A percentile compares a stretch with the other conserved stretches of the same genome.
Evolutionary conservation across 2,797 vertebrate species (phyloP).

Genomic region (Sphenodon punctatus): DNA sequence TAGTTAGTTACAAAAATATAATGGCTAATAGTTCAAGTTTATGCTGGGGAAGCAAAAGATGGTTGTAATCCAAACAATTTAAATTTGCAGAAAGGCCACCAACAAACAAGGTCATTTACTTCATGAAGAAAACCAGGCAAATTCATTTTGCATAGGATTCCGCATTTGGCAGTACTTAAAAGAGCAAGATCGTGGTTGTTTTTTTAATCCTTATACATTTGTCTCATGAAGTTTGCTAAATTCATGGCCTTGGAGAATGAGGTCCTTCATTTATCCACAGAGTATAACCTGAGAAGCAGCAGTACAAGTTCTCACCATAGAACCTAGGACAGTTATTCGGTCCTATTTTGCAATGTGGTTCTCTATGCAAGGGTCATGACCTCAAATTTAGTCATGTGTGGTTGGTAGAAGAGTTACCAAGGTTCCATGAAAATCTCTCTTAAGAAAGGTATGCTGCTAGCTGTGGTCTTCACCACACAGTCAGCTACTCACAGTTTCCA

Average conservation of each 20-base stretch:
- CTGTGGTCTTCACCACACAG: too few relatives aligned
- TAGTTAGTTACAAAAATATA: neutral
- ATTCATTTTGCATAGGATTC: neutral
- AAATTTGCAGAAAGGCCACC: too few relatives aligned
- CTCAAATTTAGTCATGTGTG: neutral
- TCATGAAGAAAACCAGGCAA: rapidly evolving
- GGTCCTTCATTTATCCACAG: neutral
- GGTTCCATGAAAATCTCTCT: neutral
- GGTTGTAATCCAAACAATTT: too few relatives aligned
- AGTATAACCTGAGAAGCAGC: neutral
- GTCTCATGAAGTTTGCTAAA: slow-evolving; percentile 13
- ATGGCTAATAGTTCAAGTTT: slow-evolving; percentile 3
- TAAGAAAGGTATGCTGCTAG: neutral
- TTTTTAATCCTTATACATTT: neutral
- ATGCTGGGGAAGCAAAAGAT: slow-evolving; percentile 5
- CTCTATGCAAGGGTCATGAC: neutral
- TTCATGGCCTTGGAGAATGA: neutral
- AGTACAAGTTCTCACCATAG: neutral
- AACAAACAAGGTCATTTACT: too few relatives aligned
- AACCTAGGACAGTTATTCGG: neutral
- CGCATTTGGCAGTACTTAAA: neutral
- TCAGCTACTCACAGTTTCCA: neutral
- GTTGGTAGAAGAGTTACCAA: neutral
- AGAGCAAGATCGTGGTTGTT: neutral
- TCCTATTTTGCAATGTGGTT: neutral